Base-by-base conservation (phyloP, 1,140 invertebrate genomes). In the Tribolium madens region DNA sequence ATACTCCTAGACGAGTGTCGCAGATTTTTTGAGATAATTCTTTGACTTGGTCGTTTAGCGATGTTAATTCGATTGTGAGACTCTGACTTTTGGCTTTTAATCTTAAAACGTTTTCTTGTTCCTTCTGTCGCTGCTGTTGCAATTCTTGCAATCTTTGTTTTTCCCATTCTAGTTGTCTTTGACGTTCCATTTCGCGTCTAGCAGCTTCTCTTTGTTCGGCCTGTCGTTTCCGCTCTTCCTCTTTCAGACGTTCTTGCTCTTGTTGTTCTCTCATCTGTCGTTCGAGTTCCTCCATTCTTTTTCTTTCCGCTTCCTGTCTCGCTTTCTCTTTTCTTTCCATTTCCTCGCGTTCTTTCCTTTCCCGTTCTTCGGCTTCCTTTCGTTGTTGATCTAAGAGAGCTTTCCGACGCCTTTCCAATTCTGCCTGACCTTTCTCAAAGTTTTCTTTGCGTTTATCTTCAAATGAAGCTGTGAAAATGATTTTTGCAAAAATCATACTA, bases 371-470 rank as follows among this genome's bases (percentile, higher is more conserved):
- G 82, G 84, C 83, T 79, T 90, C 96, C 83, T 96, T 94, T 80
- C 94, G 89, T 85, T 98, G 96, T 74, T 93, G 92, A 83, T 97
- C 93, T 73, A 94, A 86, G 1, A 98, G 85, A 33, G 96, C 90
- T 84, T 96, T 96, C 33, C 98, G 88, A 72, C 98, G 88, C 76
- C 96, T 88, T 84, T 99, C 98, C 50, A 99, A 87, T 87, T 99
- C 98, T 0, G 97, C 97, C 85, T 99, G 97, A 0, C 98, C 98
- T 84, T 98, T 96, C 74, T 98, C 97, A 88, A 96, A 98, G 87
- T 99, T 99, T 87, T 99, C 97, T 86, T 97, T 95, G 14, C 98
- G 89, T 85, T 97, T 96, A 86, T 99, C 98, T 86, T 99, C 98
- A 87, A 99, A 99, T 0, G 96, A 96, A 70, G 92, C 93, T 92